phyloP scores from a whole-genome alignment of 2,888 invertebrate genomes.

The Rapana venosa region DNA sequence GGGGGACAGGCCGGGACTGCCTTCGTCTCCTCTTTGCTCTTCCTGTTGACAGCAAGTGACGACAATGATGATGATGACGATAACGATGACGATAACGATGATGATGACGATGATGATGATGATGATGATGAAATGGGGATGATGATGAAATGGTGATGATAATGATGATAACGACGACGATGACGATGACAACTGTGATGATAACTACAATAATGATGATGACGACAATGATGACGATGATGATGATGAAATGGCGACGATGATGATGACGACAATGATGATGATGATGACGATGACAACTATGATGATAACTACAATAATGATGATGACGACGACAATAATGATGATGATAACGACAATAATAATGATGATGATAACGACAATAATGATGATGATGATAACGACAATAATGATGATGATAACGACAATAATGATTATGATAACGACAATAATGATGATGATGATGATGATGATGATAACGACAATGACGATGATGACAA shows the following conservation, averaged over 20 bases:
- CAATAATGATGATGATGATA: too few relatives aligned
- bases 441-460: too few relatives aligned
- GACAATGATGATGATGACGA: neutral
- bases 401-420: too few relatives aligned
- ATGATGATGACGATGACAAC: too few relatives aligned
- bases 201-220: too few relatives aligned
- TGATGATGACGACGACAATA: too few relatives aligned
- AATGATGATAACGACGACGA: neutral
- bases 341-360: too few relatives aligned
- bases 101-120: neutral
- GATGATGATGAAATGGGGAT: neutral
- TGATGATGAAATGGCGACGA: neutral
- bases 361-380: too few relatives aligned
- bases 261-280: neutral
- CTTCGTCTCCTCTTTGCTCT: conserved; percentile 8
- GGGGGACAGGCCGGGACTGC: conserved; percentile 33
- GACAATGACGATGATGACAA: too few relatives aligned
- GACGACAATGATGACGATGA: neutral
- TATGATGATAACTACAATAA: too few relatives aligned
- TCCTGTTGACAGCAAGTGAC: neutral
- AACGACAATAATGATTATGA: too few relatives aligned
- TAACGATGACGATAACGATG: neutral
- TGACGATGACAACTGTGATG: neutral
- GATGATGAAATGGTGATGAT: neutral
- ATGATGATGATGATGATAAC: neutral